Base-by-base conservation (phyloP, 2,888 invertebrate genomes). In the Tiliacea aurago region DNA sequence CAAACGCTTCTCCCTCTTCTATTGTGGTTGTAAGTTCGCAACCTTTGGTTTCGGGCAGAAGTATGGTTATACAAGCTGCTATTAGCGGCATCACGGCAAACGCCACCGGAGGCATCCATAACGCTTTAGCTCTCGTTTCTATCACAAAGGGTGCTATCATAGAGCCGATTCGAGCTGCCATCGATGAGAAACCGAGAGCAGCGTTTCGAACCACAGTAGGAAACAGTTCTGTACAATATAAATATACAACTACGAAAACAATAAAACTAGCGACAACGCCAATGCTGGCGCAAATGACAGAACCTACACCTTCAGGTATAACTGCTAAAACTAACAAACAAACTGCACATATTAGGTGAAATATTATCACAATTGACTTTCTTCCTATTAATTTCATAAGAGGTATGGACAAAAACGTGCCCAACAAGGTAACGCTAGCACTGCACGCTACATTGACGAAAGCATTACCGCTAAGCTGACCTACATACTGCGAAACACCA, bases 131-230 rank as follows among this genome's bases (percentile, higher is more conserved):
- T 70, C 93, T 94, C 87, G 98, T 87, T 41, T 97, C 97, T 33
- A 98, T 97, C 11, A 99, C 97, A 89, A 98, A 98, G 0, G 99
- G 99, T 0, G 99, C 98, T 15, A 97, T 85, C 97, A 99, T 98
- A 0, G 98, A 98, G 0, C 99, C 99, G 41, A 99, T 95, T 82
- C 99, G 97, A 0, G 99, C 99, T 89, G 97, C 97, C 97, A 98
- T 98, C 0, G 99, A 99, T n/a, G 98, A 98, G n/a, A 98, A 97
- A 0, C 99, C 99, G 71, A 99, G 96, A 0, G 98, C 99, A 64
- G 98, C 97, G 87, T 98, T 99, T 49, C 99, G 96, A 3, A 99
- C 97, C 4, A 98, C 98, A 0, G 99, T 99, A 0, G 99, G 99
- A 88, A 98, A 99, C 66, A 99, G 91, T 93, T 99, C 99, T 0